Conservation (phyloP, 2,113 vertebrate genomes). For the Pelvicachromis taeniatus region DNA sequence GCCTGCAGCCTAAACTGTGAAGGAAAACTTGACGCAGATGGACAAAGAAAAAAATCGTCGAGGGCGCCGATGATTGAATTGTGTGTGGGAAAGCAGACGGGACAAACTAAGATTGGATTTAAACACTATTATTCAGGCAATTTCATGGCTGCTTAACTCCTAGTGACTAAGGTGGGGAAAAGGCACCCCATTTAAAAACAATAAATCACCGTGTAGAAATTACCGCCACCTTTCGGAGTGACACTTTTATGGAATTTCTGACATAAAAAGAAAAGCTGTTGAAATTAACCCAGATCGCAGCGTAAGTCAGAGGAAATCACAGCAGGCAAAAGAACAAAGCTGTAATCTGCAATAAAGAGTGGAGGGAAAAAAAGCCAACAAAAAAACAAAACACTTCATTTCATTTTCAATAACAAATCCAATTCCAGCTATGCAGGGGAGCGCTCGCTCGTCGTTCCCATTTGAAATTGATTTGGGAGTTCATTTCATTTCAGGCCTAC, state of each 20-base stretch:
- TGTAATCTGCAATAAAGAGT: constrained; percentile 38
- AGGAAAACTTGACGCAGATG: constrained; percentile 57
- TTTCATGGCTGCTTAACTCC: constrained; percentile 93
- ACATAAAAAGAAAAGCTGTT: constrained; percentile 79
- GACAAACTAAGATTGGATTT: constrained; percentile 87
- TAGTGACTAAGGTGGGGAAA: constrained; percentile 62
- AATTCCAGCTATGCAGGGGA: constrained; percentile 71
- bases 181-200: constrained; percentile 80
- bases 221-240: constrained; percentile 80
- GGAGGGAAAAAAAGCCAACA: background rate
- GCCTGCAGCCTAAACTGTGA: constrained; percentile 41
- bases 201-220: constrained; percentile 88
- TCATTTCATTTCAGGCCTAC: constrained; percentile 89
- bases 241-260: constrained; percentile 89
- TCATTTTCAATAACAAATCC: constrained; percentile 80
- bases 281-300: constrained; percentile 80
- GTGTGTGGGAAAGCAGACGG: constrained; percentile 44
- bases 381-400: constrained; percentile 73
- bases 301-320: constrained; percentile 76
- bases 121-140: constrained; percentile 94
- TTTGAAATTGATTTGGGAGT: constrained; percentile 90
- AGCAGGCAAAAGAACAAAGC: constrained; percentile 42
- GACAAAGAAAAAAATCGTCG: constrained; percentile 77
- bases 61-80: constrained; percentile 64
- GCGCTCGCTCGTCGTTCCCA: constrained; percentile 86